Conservation (phyloP, 2,888 invertebrate species). For the Nomada lathburiana region DNA sequence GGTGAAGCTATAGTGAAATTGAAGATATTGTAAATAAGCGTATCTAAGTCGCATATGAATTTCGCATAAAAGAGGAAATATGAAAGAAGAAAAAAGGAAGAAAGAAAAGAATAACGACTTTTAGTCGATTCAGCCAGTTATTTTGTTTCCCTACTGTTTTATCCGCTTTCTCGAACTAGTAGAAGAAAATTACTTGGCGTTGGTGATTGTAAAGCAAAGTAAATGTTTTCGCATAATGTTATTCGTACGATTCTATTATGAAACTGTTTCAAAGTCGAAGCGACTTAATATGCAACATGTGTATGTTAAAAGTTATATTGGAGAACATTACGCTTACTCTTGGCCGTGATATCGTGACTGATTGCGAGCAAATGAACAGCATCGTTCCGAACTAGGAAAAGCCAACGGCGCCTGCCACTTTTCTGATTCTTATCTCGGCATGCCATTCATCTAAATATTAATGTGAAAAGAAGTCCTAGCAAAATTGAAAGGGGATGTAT, state of each 20-base stretch:
- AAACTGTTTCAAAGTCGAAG: neutral
- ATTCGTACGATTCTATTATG: neutral
- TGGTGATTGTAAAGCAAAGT: neutral
- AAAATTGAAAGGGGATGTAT: constrained; percentile 76
- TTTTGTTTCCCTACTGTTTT: no score
- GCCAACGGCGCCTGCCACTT: constrained; percentile 42
- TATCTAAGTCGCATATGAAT: neutral
- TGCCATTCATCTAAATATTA: constrained; percentile 64
- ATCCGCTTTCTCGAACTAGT: no score
- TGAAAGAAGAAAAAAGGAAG: no score
- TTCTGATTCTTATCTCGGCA: constrained; percentile 71
- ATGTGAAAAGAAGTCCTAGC: constrained; percentile 71
- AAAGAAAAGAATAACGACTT: no score
- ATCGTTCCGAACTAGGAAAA: constrained; percentile 2
- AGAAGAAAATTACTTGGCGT: no score
- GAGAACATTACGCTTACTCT: constrained; percentile 34
- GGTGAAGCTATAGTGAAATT: no score
- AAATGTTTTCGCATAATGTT: constrained; percentile 1
- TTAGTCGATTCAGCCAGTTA: no score
- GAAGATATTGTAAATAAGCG: neutral
- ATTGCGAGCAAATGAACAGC: constrained; percentile 17
- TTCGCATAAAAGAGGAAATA: no score
- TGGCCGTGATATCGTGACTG: constrained; percentile 36
- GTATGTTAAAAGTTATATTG: neutral
- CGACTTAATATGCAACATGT: constrained; percentile 14